Base-by-base conservation (phyloP, 1,140 invertebrate genomes). In the Neodiprion virginianus region DNA sequence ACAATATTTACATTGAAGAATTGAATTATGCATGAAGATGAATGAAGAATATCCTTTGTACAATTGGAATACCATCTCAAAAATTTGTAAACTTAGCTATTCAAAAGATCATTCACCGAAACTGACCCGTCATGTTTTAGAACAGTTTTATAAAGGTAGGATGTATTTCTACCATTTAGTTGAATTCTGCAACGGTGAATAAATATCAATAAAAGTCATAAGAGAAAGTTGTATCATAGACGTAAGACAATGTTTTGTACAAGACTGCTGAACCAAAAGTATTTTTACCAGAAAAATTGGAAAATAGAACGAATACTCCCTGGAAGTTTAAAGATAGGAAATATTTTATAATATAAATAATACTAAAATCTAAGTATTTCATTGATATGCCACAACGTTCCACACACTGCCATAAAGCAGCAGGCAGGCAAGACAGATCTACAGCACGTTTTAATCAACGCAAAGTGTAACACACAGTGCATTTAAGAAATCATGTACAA, bases 221-320 rank as follows among this genome's bases (percentile, higher is more conserved):
- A 14, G 53, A 61, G 50, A 61, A 61, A 61, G 53, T 61, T 61
- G n/a, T 61, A 61, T 61, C 53, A 7, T 61, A 61, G 53, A 61
- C 53, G 5, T 61, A 61, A 61, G 53, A 61, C 53, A 61, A 61
- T 61, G 53, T 61, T 61, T 61, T 61, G 53, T 61, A 61, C 53
- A 61, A 61, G 53, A 61, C 53, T 61, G 53, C 53, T 61, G 53
- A 61, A 61, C 53, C 53, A 61, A 61, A 61, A 7, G 53, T 61
- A 61, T 61, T 61, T 61, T 61, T 61, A 61, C 11, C 53, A 61
- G 11, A 61, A 61, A 7, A 14, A 61, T 61, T 61, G 53, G 53
- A 61, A 61, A 17, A 61, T 17, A 61, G n/a, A 8, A 61, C 5
- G 53, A 61, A 61, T 61, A 61, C 11, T 61, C 53, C 53, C 53